Evolutionary conservation across 2,113 vertebrate genomes (phyloP).

Genomic region (Phodopus roborovskii): DNA sequence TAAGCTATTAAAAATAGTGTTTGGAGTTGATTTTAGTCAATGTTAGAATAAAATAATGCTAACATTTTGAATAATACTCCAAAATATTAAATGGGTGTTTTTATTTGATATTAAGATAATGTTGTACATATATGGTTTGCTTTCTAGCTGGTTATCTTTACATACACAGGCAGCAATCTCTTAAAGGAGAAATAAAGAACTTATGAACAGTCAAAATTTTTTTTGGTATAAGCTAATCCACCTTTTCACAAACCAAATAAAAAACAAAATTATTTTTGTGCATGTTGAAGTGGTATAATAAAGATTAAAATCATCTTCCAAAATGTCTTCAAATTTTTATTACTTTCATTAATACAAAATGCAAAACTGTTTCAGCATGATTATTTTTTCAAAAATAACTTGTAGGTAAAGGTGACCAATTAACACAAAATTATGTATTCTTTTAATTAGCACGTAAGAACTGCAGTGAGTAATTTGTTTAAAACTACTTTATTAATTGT

Average conservation of each 20-base stretch:
- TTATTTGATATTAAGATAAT: neutral
- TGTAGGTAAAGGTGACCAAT: neutral
- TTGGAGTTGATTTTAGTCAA: neutral
- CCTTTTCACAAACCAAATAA: neutral
- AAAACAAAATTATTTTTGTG: neutral
- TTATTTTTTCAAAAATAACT: neutral
- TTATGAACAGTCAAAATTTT: neutral
- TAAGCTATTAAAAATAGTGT: neutral
- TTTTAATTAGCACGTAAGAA: neutral
- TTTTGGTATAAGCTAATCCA: neutral
- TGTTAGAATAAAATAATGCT: conserved; percentile 1
- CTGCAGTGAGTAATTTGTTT: neutral
- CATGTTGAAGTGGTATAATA: neutral
- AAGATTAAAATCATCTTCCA: neutral
- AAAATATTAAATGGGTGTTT: neutral
- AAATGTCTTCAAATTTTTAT: neutral
- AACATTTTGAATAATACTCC: neutral
- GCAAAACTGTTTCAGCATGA: neutral
- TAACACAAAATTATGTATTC: neutral
- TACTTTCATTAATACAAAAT: neutral
- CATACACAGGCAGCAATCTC: neutral
- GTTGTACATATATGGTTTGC: neutral
- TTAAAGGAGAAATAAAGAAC: neutral
- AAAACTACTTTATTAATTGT: neutral
- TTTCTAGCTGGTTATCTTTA: neutral